Evolutionary conservation across 2,888 invertebrate genomes (phyloP).

Genomic region (Notodonta dromedarius): DNA sequence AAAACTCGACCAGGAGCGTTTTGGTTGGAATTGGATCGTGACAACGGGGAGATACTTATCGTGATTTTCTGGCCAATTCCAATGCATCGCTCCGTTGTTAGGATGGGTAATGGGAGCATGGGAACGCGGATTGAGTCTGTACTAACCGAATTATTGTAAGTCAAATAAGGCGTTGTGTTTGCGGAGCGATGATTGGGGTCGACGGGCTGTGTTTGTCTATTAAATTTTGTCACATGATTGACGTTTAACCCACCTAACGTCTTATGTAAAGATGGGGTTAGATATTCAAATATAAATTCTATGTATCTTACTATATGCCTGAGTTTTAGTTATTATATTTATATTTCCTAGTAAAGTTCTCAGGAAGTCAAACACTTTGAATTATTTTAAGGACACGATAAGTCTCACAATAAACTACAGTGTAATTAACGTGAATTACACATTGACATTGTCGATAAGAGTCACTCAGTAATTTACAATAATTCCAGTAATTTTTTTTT

Average conservation of each 20-base stretch:
- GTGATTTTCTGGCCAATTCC: constrained; percentile 82
- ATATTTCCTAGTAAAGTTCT: no score
- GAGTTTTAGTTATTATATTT: no score
- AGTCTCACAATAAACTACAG: not conserved
- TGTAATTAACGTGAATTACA: constrained; percentile 30
- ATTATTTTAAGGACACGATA: not conserved
- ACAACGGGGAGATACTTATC: constrained; percentile 81
- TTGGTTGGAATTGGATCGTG: constrained; percentile 80
- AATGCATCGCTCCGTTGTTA: constrained; percentile 72
- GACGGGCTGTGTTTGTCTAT: constrained; percentile 58
- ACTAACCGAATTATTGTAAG: constrained; percentile 74
- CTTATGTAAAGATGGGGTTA: constrained; percentile 30
- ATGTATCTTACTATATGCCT: no score
- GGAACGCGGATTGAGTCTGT: constrained; percentile 66
- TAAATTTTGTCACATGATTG: constrained; percentile 59
- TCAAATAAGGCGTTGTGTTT: constrained; percentile 74
- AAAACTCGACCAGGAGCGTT: constrained; percentile 77
- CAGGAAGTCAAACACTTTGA: no score
- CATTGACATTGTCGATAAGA: constrained; percentile 34
- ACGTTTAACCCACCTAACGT: constrained; percentile 40
- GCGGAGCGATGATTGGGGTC: constrained; percentile 62
- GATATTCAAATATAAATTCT: constrained; percentile 18
- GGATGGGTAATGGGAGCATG: constrained; percentile 78
- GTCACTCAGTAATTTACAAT: constrained; percentile 33
- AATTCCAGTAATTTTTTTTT: constrained; percentile 25